Conservation (phyloP, 2,797 vertebrate genomes). For the Danio choprae region DNA sequence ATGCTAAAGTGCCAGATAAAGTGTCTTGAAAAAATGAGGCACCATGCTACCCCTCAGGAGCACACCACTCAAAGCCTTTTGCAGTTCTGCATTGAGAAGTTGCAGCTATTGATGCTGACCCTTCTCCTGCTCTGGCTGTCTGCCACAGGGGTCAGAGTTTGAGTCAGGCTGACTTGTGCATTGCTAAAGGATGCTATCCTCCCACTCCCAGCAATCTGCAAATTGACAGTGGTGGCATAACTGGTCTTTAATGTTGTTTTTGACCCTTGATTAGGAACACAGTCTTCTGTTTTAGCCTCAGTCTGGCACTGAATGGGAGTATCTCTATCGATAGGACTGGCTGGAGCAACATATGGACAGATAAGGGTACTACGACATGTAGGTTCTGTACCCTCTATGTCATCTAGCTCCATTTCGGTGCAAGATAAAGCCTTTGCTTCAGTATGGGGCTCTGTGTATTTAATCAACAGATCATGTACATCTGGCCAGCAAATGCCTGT, state of each 20-base stretch:
- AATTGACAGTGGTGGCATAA: conserved; percentile 91
- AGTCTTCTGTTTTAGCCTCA: conserved; percentile 41
- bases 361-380: conserved; percentile 76
- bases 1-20: conserved; percentile 62
- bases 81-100: conserved; percentile 70
- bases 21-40: conserved; percentile 47
- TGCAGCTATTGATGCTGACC: conserved; percentile 78
- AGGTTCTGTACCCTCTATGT: conserved; percentile 64
- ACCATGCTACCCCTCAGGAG: background rate
- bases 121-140: conserved; percentile 71
- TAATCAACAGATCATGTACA: conserved; percentile 72
- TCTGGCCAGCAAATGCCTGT: conserved; percentile 76
- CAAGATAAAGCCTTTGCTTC: conserved; percentile 50
- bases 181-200: conserved; percentile 86
- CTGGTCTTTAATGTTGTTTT: conserved; percentile 71
- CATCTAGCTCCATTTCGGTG: conserved; percentile 57
- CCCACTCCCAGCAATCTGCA: conserved; percentile 88
- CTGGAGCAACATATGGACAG: conserved; percentile 73
- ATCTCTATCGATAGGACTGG: conserved; percentile 49
- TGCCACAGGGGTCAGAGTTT: conserved; percentile 78
- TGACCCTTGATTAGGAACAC: conserved; percentile 35
- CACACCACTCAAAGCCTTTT: conserved; percentile 65
- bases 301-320: conserved; percentile 36
- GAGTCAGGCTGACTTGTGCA: conserved; percentile 88
- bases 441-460: conserved; percentile 61